phyloP scores from a whole-genome alignment of 2,888 invertebrate species.

The Abrostola triplasia region DNA sequence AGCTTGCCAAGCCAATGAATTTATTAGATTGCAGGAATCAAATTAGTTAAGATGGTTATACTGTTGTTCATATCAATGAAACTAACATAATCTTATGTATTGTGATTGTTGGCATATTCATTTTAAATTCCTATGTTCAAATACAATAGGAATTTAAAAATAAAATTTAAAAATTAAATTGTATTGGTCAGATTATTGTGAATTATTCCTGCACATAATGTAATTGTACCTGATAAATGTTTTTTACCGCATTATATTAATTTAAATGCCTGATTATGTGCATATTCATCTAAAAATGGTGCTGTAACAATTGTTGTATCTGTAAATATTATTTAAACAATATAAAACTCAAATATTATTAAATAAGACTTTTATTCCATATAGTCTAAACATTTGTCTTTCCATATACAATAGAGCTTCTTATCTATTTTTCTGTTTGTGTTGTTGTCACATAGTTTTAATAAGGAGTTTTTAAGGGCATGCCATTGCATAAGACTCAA shows the following conservation, averaged over 20 bases:
- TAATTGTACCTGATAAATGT: conserved; percentile 71
- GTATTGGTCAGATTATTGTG: conserved; percentile 44
- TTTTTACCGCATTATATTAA: conserved; percentile 56
- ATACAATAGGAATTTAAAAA: no score
- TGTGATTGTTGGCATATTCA: conserved; percentile 7
- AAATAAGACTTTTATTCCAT: conserved; percentile 71
- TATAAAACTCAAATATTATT: conserved; percentile 55
- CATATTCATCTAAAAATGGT: conserved; percentile 74
- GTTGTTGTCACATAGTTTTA: conserved; percentile 66
- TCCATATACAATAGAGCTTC: conserved; percentile 80
- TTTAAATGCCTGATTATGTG: conserved; percentile 49
- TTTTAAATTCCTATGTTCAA: conserved; percentile 6
- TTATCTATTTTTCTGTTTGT: conserved; percentile 75
- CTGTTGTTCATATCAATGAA: conserved; percentile 26
- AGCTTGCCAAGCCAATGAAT: conserved; percentile 14
- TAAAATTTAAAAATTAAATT: no score
- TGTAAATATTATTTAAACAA: conserved; percentile 66
- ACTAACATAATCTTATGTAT: conserved; percentile 4
- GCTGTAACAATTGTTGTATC: conserved; percentile 70
- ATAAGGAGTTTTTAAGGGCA: conserved; percentile 76
- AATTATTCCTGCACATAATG: conserved; percentile 47
- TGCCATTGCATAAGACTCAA: conserved; percentile 88
- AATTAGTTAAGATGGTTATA: not conserved
- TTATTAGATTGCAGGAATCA: conserved; percentile 8
- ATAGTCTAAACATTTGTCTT: conserved; percentile 80